phyloP scores from a whole-genome alignment of 2,797 vertebrate genomes.

The Strix occidentalis region DNA sequence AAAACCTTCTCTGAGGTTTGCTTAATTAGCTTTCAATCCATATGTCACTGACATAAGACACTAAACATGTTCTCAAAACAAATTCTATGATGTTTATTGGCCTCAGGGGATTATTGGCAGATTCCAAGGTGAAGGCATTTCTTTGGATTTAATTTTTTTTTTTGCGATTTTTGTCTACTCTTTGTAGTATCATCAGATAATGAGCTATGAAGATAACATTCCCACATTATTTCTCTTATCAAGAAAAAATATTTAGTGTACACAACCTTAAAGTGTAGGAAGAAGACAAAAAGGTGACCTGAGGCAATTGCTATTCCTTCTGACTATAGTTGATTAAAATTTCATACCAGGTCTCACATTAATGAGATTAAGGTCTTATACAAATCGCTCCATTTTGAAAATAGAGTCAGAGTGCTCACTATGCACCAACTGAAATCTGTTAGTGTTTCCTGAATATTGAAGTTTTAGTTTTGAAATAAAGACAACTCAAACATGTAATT shows the following conservation, averaged over 20 bases:
- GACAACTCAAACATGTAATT: background rate
- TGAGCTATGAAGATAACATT: background rate
- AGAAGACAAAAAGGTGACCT: background rate
- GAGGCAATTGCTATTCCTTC: background rate
- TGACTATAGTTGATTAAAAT: background rate
- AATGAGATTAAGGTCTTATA: background rate
- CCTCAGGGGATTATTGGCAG: background rate
- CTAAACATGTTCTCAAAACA: background rate
- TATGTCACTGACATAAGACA: background rate
- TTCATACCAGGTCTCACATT: background rate
- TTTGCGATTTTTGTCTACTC: background rate
- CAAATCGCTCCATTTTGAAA: background rate
- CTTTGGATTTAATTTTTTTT: background rate
- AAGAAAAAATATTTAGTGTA: background rate
- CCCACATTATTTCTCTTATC: background rate
- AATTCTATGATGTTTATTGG: background rate
- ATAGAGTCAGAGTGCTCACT: background rate
- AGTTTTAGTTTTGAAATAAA: background rate
- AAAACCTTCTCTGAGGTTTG: background rate
- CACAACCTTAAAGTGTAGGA: background rate
- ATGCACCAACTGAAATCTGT: background rate
- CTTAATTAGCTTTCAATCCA: background rate
- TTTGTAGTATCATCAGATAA: background rate
- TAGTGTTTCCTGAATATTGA: background rate
- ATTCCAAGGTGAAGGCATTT: background rate